A percentile compares a stretch with the other conserved stretches of the same genome.
Conservation (phyloP, 2,797 vertebrate species). For the Neoniphon sammara region DNA sequence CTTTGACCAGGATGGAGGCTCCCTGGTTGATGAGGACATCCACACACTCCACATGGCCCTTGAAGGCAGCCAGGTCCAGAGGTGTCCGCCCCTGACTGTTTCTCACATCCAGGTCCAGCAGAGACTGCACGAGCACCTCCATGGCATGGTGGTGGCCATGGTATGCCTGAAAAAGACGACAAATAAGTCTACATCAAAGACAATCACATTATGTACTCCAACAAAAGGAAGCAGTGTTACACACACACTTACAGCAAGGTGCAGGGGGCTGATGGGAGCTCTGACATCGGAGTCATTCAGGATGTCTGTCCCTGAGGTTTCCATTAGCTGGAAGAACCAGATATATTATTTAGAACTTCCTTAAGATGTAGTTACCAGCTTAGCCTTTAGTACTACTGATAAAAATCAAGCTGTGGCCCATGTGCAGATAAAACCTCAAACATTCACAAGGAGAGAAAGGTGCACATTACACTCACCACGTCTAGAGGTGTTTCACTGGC, state of each 20-base stretch:
- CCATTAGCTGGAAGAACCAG: constrained; percentile 89
- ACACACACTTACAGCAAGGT: constrained; percentile 93
- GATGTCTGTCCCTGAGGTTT: constrained; percentile 96
- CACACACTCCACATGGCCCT: constrained; percentile 97
- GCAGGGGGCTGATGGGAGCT: constrained; percentile 94
- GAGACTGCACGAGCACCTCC: constrained; percentile 95
- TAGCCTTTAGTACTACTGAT: neutral
- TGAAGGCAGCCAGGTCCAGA: constrained; percentile 94
- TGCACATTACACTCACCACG: constrained; percentile 89
- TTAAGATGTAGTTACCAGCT: neutral
- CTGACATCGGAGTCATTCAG: constrained; percentile 92
- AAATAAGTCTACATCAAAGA: neutral
- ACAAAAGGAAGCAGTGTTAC: neutral
- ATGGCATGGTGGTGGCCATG: constrained; percentile 97
- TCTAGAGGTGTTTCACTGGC: constrained; percentile 97
- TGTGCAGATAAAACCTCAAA: neutral
- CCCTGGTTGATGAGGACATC: constrained; percentile 98
- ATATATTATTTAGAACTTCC: constrained; percentile 44
- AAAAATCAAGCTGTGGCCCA: neutral
- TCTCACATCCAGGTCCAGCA: constrained; percentile 96
- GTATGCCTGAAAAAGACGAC: constrained; percentile 86
- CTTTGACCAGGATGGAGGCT: constrained; percentile 96
- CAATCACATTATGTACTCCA: neutral
- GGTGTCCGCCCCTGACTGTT: constrained; percentile 94
- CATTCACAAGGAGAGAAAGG: neutral